phyloP scores from a whole-genome alignment of 2,797 vertebrate genomes.

The Tapera naevia region DNA sequence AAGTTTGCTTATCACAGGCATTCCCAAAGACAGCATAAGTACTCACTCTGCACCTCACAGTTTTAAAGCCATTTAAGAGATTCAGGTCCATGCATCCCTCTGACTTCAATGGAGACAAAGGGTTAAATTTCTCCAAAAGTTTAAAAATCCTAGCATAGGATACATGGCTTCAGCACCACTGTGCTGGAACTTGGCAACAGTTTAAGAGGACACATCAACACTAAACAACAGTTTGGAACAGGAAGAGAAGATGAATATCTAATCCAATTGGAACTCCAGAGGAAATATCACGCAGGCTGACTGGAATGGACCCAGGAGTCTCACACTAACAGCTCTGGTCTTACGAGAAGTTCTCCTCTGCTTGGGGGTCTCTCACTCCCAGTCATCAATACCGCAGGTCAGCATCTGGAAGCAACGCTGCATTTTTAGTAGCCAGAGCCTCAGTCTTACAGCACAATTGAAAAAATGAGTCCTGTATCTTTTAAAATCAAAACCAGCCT shows the following conservation, averaged over 20 bases:
- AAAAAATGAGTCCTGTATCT: not conserved
- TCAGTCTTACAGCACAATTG: not conserved
- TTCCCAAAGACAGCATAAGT: too few species aligned
- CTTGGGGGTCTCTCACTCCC: not conserved
- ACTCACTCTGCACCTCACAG: too few species aligned
- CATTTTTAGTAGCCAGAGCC: not conserved
- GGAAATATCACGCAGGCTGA: constrained; percentile 36
- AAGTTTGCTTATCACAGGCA: not conserved
- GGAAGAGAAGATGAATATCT: constrained; percentile 62
- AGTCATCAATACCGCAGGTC: rapidly evolving
- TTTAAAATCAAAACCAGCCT: not conserved
- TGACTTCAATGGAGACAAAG: not conserved
- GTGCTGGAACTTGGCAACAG: constrained; percentile 37
- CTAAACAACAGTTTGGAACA: constrained; percentile 58
- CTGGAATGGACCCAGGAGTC: constrained; percentile 44
- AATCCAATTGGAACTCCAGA: constrained; percentile 49
- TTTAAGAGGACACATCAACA: constrained; percentile 62
- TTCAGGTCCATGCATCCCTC: not conserved
- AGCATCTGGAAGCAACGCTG: not conserved
- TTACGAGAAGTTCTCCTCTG: not conserved
- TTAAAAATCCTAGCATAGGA: not conserved
- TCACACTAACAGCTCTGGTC: not conserved
- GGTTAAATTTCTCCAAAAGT: constrained; percentile 20
- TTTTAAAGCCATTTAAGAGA: not conserved
- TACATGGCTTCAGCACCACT: not conserved